phyloP scores from a whole-genome alignment of 37 sponge, comb jelly and placozoan genomes.

The Diacarnus erythraeanus region DNA sequence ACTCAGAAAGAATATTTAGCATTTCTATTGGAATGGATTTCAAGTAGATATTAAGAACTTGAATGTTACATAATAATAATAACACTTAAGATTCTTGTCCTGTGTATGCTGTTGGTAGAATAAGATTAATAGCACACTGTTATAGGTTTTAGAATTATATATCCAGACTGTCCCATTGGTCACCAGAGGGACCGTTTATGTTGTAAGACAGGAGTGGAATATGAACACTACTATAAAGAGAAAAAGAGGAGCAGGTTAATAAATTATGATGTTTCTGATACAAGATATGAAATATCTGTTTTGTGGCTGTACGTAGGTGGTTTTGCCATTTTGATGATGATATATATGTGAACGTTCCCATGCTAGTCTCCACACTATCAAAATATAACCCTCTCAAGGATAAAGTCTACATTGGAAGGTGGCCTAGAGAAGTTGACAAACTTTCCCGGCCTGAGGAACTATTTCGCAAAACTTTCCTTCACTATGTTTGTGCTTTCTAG shows the following conservation, averaged over 20 bases:
- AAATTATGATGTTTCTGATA: too few relatives aligned
- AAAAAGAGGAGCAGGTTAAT: background rate
- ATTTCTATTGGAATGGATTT: too few relatives aligned
- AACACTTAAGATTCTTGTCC: too few relatives aligned
- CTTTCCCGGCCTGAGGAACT: background rate
- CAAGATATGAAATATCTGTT: too few relatives aligned
- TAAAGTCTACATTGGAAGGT: conserved; percentile 37
- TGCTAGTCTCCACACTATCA: conserved; percentile 5
- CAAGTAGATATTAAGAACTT: too few relatives aligned
- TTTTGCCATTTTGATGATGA: conserved; percentile 77
- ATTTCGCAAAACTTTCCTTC: background rate
- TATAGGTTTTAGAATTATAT: conserved; percentile 16
- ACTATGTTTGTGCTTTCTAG: background rate
- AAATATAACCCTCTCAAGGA: conserved; percentile 25
- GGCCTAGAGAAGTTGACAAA: conserved; percentile 21
- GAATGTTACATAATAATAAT: too few relatives aligned
- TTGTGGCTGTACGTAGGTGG: conserved; percentile 58
- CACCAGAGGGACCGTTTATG: conserved; percentile 29
- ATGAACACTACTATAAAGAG: conserved; percentile 24
- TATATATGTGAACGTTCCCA: conserved; percentile 44
- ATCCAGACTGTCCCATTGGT: background rate
- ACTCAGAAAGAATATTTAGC: too few relatives aligned
- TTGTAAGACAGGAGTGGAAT: conserved; percentile 58
- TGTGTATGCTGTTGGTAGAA: too few relatives aligned
- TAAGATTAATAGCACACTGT: too few relatives aligned